Evolutionary conservation across 2,113 vertebrate species (phyloP), one percentile per base, ranked within the genome.

Genomic region (Rhadina sibilatrix): DNA sequence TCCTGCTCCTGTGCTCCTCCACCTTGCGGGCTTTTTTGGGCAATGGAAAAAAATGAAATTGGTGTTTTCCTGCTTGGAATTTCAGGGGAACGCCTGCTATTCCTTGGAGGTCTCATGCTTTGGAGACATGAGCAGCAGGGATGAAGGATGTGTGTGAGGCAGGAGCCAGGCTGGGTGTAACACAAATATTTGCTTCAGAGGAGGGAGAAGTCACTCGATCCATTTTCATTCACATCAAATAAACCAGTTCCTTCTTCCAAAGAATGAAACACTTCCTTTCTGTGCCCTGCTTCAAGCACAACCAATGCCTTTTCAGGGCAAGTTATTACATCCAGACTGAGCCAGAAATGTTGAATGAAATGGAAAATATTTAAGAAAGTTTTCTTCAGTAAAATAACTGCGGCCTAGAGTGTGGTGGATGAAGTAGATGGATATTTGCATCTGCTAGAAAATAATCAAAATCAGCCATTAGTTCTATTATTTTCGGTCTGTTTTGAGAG

Each of bases 281-380:
- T n/a, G 10, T 90, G 83, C 83, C 74, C 61, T 50, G 33, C 40
- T 60, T 79, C 57, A 63, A 95, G 64, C 69, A 49, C 61, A 82
- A 16, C 77, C 56, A 33, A 35, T 79, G 83, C 81, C 61, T 89
- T 91, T 87, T 69, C 74, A 69, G 87, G 84, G 57, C 63, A 89
- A 64, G 72, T 65, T 82, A 11, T 87, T 87, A 35, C 82, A 74
- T 21, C 4, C 4, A 87, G 23, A 9, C 16, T 5, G n/a, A n/a
- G 81, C 74, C 82, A 83, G 65, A 92, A 91, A 52, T 24, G 31
- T 25, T 82, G 84, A 87, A 84, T 61, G 61, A 89, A 89, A 71
- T 79, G 84, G 84, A 87, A 96, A 95, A 79, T 76, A 93, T 82
- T 84, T 80, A 7, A 65, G 61, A 46, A 93, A 42, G 59, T 79